Conservation (phyloP, 2,797 vertebrate genomes). For the Periophthalmus magnuspinnatus region DNA sequence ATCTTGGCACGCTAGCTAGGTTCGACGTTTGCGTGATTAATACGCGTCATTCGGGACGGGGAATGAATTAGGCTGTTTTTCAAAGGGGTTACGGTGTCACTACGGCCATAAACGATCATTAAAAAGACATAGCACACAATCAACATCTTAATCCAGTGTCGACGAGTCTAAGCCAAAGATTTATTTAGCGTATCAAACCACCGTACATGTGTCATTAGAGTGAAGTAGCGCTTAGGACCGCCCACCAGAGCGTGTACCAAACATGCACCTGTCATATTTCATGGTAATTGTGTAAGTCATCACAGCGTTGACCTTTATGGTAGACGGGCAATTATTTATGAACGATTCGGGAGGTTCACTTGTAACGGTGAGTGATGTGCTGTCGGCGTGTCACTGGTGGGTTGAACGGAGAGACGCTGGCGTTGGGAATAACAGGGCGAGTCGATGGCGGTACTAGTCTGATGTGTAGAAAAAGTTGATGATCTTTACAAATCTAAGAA, state of each 20-base stretch:
- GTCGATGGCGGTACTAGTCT: background rate
- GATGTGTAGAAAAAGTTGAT: background rate
- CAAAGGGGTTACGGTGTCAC: constrained; percentile 52
- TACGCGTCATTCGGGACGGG: constrained; percentile 45
- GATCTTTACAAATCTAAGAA: background rate
- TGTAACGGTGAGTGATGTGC: constrained; percentile 8
- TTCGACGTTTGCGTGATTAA: constrained; percentile 50
- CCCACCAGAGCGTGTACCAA: background rate
- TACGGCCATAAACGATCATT: constrained; percentile 48
- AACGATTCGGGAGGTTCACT: constrained; percentile 14
- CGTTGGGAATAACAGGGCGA: background rate
- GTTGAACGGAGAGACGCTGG: background rate
- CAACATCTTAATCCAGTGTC: constrained; percentile 37
- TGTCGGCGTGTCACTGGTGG: constrained; percentile 17
- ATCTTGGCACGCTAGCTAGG: constrained; percentile 23
- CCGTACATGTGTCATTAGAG: constrained; percentile 18
- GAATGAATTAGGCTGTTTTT: constrained; percentile 46
- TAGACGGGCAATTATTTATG: background rate
- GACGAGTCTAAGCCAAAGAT: constrained; percentile 42
- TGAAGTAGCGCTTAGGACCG: constrained; percentile 6
- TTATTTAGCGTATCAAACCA: constrained; percentile 23
- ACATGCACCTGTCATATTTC: constrained; percentile 5
- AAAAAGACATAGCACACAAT: constrained; percentile 45
- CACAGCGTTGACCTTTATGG: constrained; percentile 7
- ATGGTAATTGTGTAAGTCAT: constrained; percentile 12